Evolutionary conservation across 2,797 vertebrate genomes (phyloP).

Genomic region (Labeo calbasu): DNA sequence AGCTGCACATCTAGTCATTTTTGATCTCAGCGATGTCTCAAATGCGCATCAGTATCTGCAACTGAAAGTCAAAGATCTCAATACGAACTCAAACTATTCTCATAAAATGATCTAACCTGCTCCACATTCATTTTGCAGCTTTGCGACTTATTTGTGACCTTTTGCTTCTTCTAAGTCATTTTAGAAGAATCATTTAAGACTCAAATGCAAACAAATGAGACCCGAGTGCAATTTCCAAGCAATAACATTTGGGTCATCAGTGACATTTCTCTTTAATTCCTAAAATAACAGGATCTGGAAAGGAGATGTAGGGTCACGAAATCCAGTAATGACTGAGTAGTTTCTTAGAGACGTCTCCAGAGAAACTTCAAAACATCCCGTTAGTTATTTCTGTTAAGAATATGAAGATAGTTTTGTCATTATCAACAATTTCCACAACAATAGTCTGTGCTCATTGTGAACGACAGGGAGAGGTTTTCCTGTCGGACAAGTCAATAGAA

Average conservation of each 20-base stretch:
- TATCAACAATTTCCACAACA: not conserved
- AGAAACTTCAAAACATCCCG: conserved; percentile 5
- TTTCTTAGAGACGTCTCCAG: not conserved
- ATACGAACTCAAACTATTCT: not conserved
- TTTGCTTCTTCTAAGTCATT: not conserved
- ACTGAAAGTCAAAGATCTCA: not conserved
- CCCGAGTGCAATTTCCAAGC: not conserved
- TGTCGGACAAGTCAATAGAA: not conserved
- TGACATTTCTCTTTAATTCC: conserved; percentile 23
- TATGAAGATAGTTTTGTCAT: not conserved
- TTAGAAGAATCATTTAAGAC: not conserved
- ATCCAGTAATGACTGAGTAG: not conserved
- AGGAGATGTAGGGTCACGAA: not conserved
- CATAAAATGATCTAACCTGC: not conserved
- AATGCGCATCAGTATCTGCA: not conserved
- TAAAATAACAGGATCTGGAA: conserved; percentile 23
- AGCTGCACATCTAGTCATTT: not conserved
- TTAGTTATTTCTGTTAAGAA: not conserved
- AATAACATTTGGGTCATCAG: conserved; percentile 7
- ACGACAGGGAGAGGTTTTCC: not conserved
- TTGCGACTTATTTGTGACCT: not conserved
- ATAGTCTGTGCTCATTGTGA: conserved; percentile 7
- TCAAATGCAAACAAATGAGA: not conserved
- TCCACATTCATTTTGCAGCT: not conserved
- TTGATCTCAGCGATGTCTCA: not conserved